A percentile compares a stretch with the other conserved stretches of the same genome.
Evolutionary conservation across 2,888 invertebrate genomes (phyloP).

Genomic region (Rotaria macrura): DNA sequence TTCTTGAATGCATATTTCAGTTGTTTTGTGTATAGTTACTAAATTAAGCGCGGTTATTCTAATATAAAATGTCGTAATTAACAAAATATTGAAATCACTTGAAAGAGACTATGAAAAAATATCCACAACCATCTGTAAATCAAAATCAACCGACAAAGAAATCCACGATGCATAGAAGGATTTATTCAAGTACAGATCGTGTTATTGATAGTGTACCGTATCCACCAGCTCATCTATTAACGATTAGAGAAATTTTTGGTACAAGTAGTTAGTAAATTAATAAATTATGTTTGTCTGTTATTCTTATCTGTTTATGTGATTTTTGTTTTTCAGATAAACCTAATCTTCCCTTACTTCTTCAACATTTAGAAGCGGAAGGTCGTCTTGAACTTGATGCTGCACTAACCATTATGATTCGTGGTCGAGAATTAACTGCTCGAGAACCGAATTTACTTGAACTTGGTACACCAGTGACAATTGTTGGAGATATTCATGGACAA

Average conservation of each 20-base stretch:
- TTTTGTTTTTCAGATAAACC: constrained; percentile 1
- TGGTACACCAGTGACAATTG: constrained; percentile 16
- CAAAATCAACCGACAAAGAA: neutral
- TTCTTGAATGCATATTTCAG: too few species aligned
- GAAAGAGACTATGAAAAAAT: neutral
- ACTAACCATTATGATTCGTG: constrained; percentile 20
- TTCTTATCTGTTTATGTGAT: too few species aligned
- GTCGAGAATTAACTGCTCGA: neutral
- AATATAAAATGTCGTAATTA: too few species aligned
- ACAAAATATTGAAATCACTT: too few species aligned
- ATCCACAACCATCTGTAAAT: too few species aligned
- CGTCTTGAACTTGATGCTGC: constrained; percentile 18
- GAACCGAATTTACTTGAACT: constrained; percentile 27
- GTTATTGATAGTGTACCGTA: neutral
- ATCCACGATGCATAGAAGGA: neutral
- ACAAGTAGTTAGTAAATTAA: neutral
- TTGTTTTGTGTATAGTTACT: too few species aligned
- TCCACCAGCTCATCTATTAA: constrained; percentile 25
- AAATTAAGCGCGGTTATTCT: too few species aligned
- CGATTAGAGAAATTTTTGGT: constrained; percentile 20
- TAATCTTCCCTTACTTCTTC: neutral
- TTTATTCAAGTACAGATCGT: neutral
- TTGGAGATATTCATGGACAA: constrained; percentile 31
- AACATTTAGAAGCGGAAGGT: constrained; percentile 26
- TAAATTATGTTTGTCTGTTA: too few species aligned